Conservation (phyloP, 37 sponge, comb jelly and placozoan genomes). For the Agelas oroides region DNA sequence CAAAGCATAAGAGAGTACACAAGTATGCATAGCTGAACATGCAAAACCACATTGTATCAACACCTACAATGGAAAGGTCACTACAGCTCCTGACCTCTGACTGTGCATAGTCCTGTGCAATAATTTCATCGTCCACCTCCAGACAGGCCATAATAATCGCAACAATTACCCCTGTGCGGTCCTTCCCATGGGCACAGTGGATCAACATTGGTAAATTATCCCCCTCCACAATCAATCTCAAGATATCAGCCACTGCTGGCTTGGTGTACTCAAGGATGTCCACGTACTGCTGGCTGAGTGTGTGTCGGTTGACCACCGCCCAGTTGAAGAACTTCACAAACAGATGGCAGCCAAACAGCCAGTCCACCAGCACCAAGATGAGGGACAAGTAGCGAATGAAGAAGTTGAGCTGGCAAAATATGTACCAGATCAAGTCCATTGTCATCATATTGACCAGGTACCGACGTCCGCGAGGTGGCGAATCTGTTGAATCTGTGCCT, state of each 20-base stretch:
- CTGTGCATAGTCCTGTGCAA: conserved; percentile 76
- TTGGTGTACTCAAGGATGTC: conserved; percentile 79
- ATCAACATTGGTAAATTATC: conserved; percentile 74
- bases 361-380: conserved; percentile 69
- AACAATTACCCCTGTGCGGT: conserved; percentile 80
- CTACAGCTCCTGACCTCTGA: conserved; percentile 63
- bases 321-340: conserved; percentile 78
- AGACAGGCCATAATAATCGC: conserved; percentile 72
- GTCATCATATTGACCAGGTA: conserved; percentile 75
- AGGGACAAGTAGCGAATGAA: conserved; percentile 75
- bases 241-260: conserved; percentile 56
- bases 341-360: conserved; percentile 60
- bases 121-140: conserved; percentile 75
- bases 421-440: conserved; percentile 64
- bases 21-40: too few species aligned
- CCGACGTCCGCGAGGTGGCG: conserved; percentile 22
- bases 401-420: conserved; percentile 66
- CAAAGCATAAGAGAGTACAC: neutral
- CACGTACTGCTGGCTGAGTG: conserved; percentile 68
- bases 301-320: conserved; percentile 57
- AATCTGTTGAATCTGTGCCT: neutral
- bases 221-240: conserved; percentile 52
- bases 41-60: too few species aligned
- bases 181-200: conserved; percentile 94
- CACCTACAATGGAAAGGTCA: too few species aligned